Conservation (phyloP, 2,797 vertebrate genomes). For the Muraenolepis orangiensis region DNA sequence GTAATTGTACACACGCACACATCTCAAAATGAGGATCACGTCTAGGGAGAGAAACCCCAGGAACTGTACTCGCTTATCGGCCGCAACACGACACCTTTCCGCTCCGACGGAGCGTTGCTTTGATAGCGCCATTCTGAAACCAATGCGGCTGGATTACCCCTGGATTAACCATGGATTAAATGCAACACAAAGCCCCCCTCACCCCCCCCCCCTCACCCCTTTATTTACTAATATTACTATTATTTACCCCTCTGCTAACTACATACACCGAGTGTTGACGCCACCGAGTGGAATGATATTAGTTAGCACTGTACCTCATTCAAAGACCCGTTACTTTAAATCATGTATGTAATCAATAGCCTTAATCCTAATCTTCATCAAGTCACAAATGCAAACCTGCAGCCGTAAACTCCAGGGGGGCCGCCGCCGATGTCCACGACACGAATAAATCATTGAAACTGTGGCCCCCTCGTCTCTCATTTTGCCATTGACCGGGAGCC, state of each 20-base stretch:
- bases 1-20: too few species aligned
- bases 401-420: conserved; percentile 35
- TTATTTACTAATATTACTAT: too few species aligned
- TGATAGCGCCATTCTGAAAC: too few species aligned
- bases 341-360: conserved; percentile 53
- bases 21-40: too few species aligned
- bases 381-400: conserved; percentile 39
- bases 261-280: too few species aligned
- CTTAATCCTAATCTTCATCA: conserved; percentile 40
- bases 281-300: conserved; percentile 6
- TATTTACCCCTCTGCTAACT: not conserved
- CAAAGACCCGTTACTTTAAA: conserved; percentile 42
- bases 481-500: conserved; percentile 46
- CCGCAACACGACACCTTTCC: too few species aligned
- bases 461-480: conserved; percentile 36
- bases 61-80: too few species aligned
- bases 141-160: too few species aligned
- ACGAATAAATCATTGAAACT: conserved; percentile 61
- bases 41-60: too few species aligned
- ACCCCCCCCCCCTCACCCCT: not conserved
- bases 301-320: conserved; percentile 30
- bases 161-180: not conserved
- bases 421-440: conserved; percentile 33
- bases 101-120: too few species aligned
- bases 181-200: not conserved